phyloP scores from a whole-genome alignment of 2,113 vertebrate species.

The Phaethon lepturus region DNA sequence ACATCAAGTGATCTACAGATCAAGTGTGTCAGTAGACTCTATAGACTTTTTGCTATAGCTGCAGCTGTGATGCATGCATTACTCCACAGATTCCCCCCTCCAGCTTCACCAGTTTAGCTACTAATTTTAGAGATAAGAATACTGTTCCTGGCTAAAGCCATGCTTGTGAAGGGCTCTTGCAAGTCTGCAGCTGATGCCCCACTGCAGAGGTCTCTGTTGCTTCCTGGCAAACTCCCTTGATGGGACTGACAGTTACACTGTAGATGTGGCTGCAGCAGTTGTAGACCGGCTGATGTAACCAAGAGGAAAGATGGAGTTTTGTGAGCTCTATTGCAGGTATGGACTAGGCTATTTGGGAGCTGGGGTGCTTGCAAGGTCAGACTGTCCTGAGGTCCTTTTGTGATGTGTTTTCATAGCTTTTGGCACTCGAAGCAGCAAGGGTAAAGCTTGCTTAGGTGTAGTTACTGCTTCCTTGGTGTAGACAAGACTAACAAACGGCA shows the following conservation, averaged over 20 bases:
- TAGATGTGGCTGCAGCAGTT: neutral
- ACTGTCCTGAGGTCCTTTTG: neutral
- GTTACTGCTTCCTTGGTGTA: neutral
- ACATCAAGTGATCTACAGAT: neutral
- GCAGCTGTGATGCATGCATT: no score
- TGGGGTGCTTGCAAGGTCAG: neutral
- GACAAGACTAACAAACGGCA: neutral
- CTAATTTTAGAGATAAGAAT: neutral
- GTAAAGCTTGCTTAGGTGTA: neutral
- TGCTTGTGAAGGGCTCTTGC: neutral
- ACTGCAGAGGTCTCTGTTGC: neutral
- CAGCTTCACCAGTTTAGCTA: neutral
- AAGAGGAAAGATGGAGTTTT: neutral
- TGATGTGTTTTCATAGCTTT: neutral
- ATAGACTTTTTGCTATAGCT: neutral
- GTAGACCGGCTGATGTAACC: neutral
- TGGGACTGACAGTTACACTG: neutral
- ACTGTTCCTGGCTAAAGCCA: neutral
- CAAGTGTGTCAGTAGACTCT: neutral
- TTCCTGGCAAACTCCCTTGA: neutral
- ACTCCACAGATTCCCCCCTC: neutral
- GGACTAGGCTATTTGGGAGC: neutral
- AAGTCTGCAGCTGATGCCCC: neutral
- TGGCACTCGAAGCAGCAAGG: neutral
- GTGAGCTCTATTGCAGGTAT: neutral